phyloP scores from a whole-genome alignment of 2,797 vertebrate genomes.

The Lepidocolaptes lacrymiger region DNA sequence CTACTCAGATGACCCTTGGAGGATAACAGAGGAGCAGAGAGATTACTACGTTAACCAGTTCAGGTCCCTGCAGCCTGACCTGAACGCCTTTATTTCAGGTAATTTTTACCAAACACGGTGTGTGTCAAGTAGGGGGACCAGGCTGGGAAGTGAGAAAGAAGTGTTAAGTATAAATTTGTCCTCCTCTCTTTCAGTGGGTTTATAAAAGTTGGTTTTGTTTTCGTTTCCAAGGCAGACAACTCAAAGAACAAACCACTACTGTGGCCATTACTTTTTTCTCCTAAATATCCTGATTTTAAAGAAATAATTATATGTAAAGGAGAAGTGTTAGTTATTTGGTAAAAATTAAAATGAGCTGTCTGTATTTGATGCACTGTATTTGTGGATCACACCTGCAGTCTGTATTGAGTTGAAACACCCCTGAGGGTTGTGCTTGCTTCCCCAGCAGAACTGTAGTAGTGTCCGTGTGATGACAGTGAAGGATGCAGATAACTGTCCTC shows the following conservation, averaged over 20 bases:
- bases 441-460: background rate
- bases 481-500: background rate
- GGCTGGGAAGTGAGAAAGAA: background rate
- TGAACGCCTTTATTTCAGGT: slow-evolving; percentile 91
- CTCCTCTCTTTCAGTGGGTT: background rate
- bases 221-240: background rate
- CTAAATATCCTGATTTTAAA: background rate
- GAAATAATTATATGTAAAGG: background rate
- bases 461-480: background rate
- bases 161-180: background rate
- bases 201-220: background rate
- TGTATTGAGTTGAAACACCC: background rate
- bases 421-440: background rate
- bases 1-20: slow-evolving; percentile 91
- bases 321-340: background rate
- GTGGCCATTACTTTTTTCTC: background rate
- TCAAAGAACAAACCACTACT: background rate
- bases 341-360: background rate
- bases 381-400: background rate
- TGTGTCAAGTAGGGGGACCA: fast-evolving
- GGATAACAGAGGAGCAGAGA: slow-evolving; percentile 94
- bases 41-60: slow-evolving; percentile 97
- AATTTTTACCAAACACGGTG: background rate
- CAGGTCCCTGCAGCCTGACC: slow-evolving; percentile 89
- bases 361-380: background rate